phyloP scores from a whole-genome alignment of 2,797 vertebrate genomes.

The Apodemus agrarius region DNA sequence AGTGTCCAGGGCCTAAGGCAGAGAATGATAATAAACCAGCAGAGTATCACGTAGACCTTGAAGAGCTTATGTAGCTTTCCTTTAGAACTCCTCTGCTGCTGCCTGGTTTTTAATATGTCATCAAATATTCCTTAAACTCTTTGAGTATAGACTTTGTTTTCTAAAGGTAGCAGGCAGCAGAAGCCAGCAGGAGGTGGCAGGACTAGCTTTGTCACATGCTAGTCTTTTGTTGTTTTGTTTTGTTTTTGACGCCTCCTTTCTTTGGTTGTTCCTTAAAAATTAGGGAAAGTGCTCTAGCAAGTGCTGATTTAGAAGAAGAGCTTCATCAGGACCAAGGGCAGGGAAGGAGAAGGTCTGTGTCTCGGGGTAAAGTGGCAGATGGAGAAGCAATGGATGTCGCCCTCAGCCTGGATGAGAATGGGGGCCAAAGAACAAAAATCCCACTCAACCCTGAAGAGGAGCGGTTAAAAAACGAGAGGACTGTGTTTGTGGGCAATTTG shows the following conservation, averaged over 20 bases:
- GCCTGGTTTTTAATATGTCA: background rate
- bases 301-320: constrained; percentile 87
- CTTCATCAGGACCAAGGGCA: constrained; percentile 77
- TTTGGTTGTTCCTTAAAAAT: constrained; percentile 79
- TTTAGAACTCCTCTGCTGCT: background rate
- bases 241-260: background rate
- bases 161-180: background rate
- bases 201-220: background rate
- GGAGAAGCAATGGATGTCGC: constrained; percentile 55
- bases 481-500: constrained; percentile 96
- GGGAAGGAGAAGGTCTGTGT: constrained; percentile 71
- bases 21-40: background rate
- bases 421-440: constrained; percentile 81
- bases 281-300: constrained; percentile 89
- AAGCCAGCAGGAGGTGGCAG: background rate
- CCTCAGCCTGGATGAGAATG: constrained; percentile 18
- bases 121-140: constrained; percentile 16
- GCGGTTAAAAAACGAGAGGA: constrained; percentile 89
- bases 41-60: background rate
- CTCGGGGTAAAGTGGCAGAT: background rate
- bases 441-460: constrained; percentile 84
- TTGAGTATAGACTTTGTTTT: constrained; percentile 25
- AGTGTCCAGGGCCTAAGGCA: background rate
- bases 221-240: background rate
- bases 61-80: background rate